phyloP scores from a whole-genome alignment of 2,113 vertebrate genomes.

The Talpa occidentalis region DNA sequence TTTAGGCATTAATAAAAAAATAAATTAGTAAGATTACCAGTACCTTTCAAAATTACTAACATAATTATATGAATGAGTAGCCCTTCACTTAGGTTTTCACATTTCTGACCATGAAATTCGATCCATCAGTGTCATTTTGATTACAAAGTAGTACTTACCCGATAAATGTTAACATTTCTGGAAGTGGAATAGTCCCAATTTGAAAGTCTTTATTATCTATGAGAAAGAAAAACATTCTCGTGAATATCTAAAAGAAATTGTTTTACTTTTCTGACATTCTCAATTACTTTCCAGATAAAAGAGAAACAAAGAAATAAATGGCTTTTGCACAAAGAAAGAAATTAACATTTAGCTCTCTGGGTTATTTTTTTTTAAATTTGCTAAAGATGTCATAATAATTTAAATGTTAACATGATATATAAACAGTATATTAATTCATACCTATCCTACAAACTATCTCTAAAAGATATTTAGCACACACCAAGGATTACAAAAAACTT shows the following conservation, averaged over 20 bases:
- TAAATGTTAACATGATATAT: neutral
- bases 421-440: neutral
- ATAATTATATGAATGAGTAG: neutral
- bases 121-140: neutral
- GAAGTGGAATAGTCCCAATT: neutral
- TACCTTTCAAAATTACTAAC: slow-evolving; percentile 24
- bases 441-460: neutral
- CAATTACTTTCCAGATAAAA: slow-evolving; percentile 1
- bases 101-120: slow-evolving; percentile 33
- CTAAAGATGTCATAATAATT: neutral
- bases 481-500: neutral
- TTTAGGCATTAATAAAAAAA: slow-evolving; percentile 8
- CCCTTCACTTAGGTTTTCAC: neutral
- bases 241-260: neutral
- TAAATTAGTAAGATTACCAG: slow-evolving; percentile 18
- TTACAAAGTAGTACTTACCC: slow-evolving; percentile 19
- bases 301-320: neutral
- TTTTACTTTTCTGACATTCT: slow-evolving; percentile 38
- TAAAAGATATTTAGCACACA: neutral
- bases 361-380: neutral
- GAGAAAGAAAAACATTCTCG: neutral
- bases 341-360: slow-evolving; percentile 14
- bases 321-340: slow-evolving; percentile 28
- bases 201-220: neutral
- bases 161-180: neutral